These are phyloP conservation scores for Saccostrea glomerata DNA, from an alignment of 1,140 invertebrate genomes.

Conservation along the genomic window DNA sequence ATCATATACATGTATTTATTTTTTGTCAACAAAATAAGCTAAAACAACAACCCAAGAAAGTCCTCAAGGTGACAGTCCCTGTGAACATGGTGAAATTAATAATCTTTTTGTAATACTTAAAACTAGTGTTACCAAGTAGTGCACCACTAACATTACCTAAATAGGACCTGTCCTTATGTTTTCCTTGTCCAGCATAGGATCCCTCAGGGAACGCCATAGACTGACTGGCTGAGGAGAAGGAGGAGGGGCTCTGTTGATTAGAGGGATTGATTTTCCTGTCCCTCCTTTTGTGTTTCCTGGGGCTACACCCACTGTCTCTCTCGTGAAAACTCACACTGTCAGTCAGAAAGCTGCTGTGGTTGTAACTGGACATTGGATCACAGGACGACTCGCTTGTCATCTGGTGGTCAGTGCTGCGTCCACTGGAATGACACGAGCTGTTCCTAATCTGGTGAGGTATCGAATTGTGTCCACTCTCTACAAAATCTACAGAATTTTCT, in stretches of 20 bases:
- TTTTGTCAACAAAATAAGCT: too few species aligned
- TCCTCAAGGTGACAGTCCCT: neutral
- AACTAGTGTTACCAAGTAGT: too few species aligned
- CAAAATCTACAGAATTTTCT: neutral
- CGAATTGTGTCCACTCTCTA: too few species aligned
- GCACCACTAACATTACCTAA: conserved; percentile 62
- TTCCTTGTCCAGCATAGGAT: conserved; percentile 68
- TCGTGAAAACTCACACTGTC: conserved; percentile 41
- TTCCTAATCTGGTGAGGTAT: neutral
- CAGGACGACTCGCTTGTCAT: neutral
- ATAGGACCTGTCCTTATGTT: conserved; percentile 70
- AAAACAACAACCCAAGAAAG: neutral
- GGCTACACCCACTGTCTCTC: conserved; percentile 35
- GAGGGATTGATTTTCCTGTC: neutral
- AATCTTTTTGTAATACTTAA: too few species aligned
- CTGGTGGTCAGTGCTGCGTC: neutral
- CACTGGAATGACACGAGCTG: neutral
- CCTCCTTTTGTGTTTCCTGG: conserved; percentile 32
- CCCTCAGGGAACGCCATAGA: conserved; percentile 66
- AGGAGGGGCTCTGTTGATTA: neutral
- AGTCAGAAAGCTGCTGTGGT: conserved; percentile 1
- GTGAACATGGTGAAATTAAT: too few species aligned
- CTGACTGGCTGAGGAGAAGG: neutral
- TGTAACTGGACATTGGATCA: conserved; percentile 3
- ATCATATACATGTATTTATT: too few species aligned